Percentiles rank a stretch among this genome's conserved stretches.
These are phyloP conservation scores for Leptoclinus maculatus DNA, from an alignment of 2,797 vertebrate species.

Conservation along the genomic window DNA sequence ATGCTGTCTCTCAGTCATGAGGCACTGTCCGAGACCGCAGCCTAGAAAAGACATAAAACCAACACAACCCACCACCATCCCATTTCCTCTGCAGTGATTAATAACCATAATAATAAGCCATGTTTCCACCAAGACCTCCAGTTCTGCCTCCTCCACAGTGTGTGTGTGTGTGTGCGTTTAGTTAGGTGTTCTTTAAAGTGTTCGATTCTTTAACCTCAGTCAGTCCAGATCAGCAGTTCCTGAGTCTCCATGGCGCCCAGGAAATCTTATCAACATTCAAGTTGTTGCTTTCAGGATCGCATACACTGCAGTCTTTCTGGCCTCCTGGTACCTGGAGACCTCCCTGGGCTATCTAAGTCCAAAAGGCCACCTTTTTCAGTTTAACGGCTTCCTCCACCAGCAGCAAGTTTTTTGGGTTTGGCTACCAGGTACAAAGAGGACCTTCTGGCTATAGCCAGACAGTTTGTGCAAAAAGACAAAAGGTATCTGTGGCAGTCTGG, in stretches of 20 bases:
- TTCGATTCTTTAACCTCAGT: conserved; percentile 1
- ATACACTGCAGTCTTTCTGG: not conserved
- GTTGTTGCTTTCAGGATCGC: conserved; percentile 2
- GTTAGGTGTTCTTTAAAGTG: conserved; percentile 22
- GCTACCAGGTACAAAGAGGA: not conserved
- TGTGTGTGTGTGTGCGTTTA: not conserved
- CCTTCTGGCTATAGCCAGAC: not conserved
- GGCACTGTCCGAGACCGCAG: not conserved
- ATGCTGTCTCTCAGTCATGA: not conserved
- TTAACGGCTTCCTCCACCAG: conserved; percentile 6
- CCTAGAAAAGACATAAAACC: conserved; percentile 11
- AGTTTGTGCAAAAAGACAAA: not conserved
- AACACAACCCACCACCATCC: not conserved
- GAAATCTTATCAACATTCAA: conserved; percentile 5
- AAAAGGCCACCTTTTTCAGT: not conserved
- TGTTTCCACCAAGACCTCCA: conserved; percentile 12
- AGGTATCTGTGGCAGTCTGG: not conserved
- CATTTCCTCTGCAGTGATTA: too few species aligned
- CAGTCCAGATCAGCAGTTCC: conserved; percentile 32
- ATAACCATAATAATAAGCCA: too few species aligned
- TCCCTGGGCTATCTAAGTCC: not conserved
- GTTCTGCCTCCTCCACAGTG: conserved; percentile 1
- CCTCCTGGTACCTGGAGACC: not conserved
- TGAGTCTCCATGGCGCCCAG: conserved; percentile 19
- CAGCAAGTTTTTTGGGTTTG: conserved; percentile 1